Evolutionary conservation across 1,140 invertebrate genomes (phyloP), one percentile per base, ranked within the genome.

Genomic region (Mamestra configurata): DNA sequence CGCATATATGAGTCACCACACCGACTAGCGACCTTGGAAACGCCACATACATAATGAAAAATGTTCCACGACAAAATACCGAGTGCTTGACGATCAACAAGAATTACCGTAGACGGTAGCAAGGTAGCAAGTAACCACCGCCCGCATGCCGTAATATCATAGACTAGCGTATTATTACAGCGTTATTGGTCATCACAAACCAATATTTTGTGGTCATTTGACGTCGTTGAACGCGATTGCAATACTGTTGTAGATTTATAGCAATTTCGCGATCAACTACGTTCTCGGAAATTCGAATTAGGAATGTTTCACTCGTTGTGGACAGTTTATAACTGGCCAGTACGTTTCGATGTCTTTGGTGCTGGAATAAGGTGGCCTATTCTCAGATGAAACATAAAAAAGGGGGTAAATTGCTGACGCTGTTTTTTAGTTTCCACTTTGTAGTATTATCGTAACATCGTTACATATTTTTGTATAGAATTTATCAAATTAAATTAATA

Each of bases 191-290:
- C 79, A 79, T 81, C 75, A 66, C 61, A 66, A 64, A 77, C 83
- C 79, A 59, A 82, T 84, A 84, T 82, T 82, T 82, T 82, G 80
- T 84, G 79, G 83, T 84, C 83, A 84, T 84, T 84, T 80, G 75
- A 72, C 70, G 79, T 71, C 40, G 66, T 46, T 70, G 27, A 46
- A 24, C 40, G 66, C 37, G 66, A 70, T 80, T 55, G 40, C 72
- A 57, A 68, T 61, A 22, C 31, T 46, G 15, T 53, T 49, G 43
- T 71, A 68, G 53, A 46, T 71, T 59, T 71, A 59, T 66, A 49
- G 68, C 70, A 79, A 73, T 57, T 76, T 80, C 15, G 71, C 71
- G 66, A 49, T 70, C 40, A 66, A 66, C 35, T 66, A 66, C 18
- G 53, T 75, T 59, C 71, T 59, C n/a, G 10, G 71, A 75, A 75